Evolutionary conservation across 2,888 invertebrate genomes (phyloP).

Genomic region (Pammene aurita): DNA sequence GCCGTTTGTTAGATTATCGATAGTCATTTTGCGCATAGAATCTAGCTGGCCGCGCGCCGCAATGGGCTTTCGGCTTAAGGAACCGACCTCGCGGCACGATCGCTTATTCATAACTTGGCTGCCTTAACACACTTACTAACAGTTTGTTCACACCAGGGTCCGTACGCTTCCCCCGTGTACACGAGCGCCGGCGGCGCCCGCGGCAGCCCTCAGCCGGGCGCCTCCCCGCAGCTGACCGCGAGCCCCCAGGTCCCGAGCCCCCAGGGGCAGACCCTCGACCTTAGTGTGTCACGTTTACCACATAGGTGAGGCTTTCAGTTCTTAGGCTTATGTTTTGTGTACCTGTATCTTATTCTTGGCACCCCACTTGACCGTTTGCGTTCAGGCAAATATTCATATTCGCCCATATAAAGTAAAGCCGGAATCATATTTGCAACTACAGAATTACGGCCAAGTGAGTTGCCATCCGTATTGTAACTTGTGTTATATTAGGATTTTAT

Average conservation of each 20-base stretch:
- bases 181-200: slow-evolving; percentile 89
- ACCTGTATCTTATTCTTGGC: neutral
- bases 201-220: slow-evolving; percentile 92
- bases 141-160: slow-evolving; percentile 76
- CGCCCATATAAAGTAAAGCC: neutral
- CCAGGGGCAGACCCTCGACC: slow-evolving; percentile 94
- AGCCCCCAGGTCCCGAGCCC: slow-evolving; percentile 96
- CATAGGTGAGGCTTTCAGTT: slow-evolving; percentile 87
- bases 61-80: neutral
- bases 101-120: slow-evolving; percentile 1
- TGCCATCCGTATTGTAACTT: neutral
- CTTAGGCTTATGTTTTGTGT: slow-evolving; percentile 41
- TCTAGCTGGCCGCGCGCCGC: neutral
- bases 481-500: no score
- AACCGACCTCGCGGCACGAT: slow-evolving; percentile 3
- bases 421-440: neutral
- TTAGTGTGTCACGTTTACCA: slow-evolving; percentile 93
- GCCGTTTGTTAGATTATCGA: neutral
- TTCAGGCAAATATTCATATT: neutral
- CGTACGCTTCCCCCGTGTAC: slow-evolving; percentile 90
- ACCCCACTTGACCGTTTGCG: neutral
- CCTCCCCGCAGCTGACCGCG: slow-evolving; percentile 90
- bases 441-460: neutral
- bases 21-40: neutral
- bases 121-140: slow-evolving; percentile 8